These are phyloP conservation scores for Elephantulus edwardii DNA, from an alignment of 2,113 vertebrate genomes.

Conservation along the genomic window DNA sequence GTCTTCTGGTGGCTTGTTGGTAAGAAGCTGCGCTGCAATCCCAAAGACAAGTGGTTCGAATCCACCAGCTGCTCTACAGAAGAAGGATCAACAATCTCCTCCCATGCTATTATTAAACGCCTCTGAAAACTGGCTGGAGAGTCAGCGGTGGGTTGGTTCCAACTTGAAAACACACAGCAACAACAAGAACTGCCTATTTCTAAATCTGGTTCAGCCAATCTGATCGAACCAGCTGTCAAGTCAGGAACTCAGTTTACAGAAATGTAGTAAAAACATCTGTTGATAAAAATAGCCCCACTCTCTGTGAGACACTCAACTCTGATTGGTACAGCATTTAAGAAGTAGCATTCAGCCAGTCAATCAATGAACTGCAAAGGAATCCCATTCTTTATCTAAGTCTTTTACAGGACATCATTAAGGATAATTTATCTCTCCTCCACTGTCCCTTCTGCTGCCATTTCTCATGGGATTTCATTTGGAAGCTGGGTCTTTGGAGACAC, in stretches of 20 bases:
- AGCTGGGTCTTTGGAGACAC: neutral
- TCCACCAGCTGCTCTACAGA: no score
- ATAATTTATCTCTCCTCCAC: accelerated
- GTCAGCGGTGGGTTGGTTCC: no score
- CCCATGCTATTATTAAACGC: no score
- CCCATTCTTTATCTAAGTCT: neutral
- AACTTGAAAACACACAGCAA: no score
- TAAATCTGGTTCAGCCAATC: neutral
- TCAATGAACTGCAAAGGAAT: neutral
- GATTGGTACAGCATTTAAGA: neutral
- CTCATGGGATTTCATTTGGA: neutral
- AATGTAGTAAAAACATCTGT: neutral
- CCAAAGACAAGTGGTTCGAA: no score
- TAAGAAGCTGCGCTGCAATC: no score
- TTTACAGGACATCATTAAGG: no score
- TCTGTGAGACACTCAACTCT: neutral
- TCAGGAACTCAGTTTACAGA: neutral
- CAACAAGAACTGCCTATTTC: accelerated
- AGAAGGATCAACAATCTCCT: no score
- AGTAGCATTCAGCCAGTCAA: neutral
- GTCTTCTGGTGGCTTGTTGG: no score
- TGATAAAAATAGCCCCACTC: neutral
- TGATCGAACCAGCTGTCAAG: neutral
- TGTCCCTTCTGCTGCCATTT: no score
- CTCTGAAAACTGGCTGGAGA: no score